Base-by-base conservation (phyloP, 2,888 invertebrate species). In the Andrena fulva region DNA sequence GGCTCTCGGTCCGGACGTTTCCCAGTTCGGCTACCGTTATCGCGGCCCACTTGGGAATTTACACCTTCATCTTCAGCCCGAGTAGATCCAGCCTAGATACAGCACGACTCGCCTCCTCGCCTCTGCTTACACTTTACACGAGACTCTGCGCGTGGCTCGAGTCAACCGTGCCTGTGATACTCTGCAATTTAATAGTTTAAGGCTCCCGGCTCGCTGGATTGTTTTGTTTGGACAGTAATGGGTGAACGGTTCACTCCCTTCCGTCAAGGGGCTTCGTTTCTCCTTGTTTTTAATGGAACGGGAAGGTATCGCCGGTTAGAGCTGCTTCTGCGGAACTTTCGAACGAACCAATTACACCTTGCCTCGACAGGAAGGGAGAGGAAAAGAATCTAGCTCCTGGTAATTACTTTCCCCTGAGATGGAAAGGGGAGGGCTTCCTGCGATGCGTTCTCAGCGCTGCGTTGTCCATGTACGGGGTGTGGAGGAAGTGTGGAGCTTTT, bases 81-180 rank as follows among this genome's bases (percentile, higher is more conserved):
- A 73, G 71, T 67, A 67, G 80, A 79, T 77, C 24, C 20, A 35
- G 69, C 42, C 52, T 42, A 75, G 70, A 70, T 71, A 52, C n/a
- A 72, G 54, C 74, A 79, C 74, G 67, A 59, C 31, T 31, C 31
- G 62, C 52, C 62, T 63, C 56, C 10, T 63, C 50, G 67, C 82
- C 42, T 80, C 68, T 59, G 59, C 62, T 72, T 67, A 68, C 80
- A 74, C 73, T 73, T 74, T 75, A 72, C 35, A 71, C 63, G 50
- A 29, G 66, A 60, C 27, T 27, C 12, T 56, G 31, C 56, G 64
- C 64, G 69, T n/a, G 31, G 42, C 77, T 56, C 48, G 27, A 24
- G 29, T 35, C 31, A 50, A 52, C 72, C 56, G 12, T 66, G 20
- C 27, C 8, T 10, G 56, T 20, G 60, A 66, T 16, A 72, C 24